phyloP scores from a whole-genome alignment of 2,113 vertebrate genomes.

The Diphyllodes magnificus region DNA sequence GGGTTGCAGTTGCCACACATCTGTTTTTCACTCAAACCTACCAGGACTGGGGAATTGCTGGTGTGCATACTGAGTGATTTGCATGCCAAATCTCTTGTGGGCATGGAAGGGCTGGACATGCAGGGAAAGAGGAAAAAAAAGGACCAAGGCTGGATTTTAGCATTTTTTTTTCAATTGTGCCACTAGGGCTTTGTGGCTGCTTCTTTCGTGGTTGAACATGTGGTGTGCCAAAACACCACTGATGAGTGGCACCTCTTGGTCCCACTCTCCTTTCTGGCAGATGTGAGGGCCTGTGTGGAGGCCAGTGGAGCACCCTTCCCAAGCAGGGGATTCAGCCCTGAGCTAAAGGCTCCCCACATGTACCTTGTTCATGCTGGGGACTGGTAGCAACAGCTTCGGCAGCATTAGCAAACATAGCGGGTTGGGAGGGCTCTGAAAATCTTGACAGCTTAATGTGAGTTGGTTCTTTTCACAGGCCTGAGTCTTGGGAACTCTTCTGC shows the following conservation, averaged over 20 bases:
- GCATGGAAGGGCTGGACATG: neutral
- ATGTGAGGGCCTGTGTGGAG: accelerated
- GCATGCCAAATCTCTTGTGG: neutral
- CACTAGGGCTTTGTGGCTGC: neutral
- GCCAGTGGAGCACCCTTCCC: neutral
- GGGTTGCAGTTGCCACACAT: neutral
- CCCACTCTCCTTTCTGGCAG: neutral
- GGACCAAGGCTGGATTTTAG: neutral
- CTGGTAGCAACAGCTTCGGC: neutral
- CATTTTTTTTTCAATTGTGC: neutral
- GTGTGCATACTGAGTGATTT: neutral
- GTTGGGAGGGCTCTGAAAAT: neutral
- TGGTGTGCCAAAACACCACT: neutral
- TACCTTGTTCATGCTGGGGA: neutral
- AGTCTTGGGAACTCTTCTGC: neutral
- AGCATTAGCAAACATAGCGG: neutral
- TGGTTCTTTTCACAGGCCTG: neutral
- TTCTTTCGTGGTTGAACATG: neutral
- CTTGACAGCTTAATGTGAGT: neutral
- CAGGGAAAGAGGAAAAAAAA: neutral
- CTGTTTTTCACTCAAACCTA: neutral
- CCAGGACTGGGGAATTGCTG: neutral
- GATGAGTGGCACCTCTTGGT: accelerated
- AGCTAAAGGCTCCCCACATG: neutral
- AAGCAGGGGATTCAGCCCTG: neutral